phyloP scores from a whole-genome alignment of 2,888 invertebrate genomes.

The Antheraea yamamai region DNA sequence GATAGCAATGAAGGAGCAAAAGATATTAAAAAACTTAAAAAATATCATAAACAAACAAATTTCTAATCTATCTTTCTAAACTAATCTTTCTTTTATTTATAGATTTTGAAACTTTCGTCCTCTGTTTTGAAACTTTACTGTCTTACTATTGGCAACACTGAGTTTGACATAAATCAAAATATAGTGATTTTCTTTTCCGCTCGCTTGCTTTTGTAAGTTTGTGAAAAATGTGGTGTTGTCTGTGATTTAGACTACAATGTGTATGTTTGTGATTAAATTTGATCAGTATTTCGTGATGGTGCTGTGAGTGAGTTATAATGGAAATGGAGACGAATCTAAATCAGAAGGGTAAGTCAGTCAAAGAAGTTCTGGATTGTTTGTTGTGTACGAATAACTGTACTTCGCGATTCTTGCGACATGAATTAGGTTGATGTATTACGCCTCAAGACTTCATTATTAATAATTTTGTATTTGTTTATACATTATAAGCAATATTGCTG shows the following conservation, averaged over 20 bases:
- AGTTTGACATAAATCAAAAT: conserved; percentile 49
- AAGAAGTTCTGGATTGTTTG: conserved; percentile 64
- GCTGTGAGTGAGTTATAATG: conserved; percentile 60
- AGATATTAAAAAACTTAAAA: too few relatives aligned
- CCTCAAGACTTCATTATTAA: conserved; percentile 22
- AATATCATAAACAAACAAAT: too few relatives aligned
- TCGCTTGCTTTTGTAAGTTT: conserved; percentile 55
- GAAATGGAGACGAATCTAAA: conserved; percentile 77
- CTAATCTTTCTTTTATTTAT: too few relatives aligned
- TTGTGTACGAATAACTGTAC: conserved; percentile 77
- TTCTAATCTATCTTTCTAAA: too few relatives aligned
- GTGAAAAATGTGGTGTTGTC: conserved; percentile 35
- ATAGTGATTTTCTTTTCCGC: conserved; percentile 47
- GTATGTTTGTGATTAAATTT: conserved; percentile 32
- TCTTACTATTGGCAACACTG: conserved; percentile 3
- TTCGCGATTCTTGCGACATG: conserved; percentile 60
- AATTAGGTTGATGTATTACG: conserved; percentile 58
- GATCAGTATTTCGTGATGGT: conserved; percentile 61
- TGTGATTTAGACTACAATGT: conserved; percentile 34
- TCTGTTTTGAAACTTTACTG: background rate
- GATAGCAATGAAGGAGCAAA: too few relatives aligned
- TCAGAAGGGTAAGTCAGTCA: conserved; percentile 70
- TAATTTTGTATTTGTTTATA: conserved; percentile 5
- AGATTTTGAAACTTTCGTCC: background rate
- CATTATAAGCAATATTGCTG: conserved; percentile 1